Percentiles rank a stretch among this genome's conserved stretches.
phyloP scores from a whole-genome alignment of 2,888 invertebrate genomes.

The Embidobia sp. region DNA sequence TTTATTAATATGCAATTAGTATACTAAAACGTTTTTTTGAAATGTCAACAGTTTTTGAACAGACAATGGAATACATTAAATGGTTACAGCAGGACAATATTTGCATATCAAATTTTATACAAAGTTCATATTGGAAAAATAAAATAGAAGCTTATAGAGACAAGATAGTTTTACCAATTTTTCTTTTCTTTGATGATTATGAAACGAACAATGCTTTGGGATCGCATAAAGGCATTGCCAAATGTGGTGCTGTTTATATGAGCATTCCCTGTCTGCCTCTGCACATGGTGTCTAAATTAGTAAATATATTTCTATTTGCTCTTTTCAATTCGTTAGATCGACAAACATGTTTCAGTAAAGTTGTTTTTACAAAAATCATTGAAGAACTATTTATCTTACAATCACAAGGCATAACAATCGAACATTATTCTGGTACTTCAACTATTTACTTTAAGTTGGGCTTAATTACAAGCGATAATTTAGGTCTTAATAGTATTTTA shows the following conservation, averaged over 20 bases:
- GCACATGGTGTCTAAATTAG: not conserved
- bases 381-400: constrained; percentile 5
- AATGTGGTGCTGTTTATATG: constrained; percentile 51
- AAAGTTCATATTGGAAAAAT: too few relatives aligned
- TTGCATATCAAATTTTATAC: too few relatives aligned
- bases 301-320: too few relatives aligned
- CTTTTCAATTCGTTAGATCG: not conserved
- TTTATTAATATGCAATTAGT: too few relatives aligned
- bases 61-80: too few relatives aligned
- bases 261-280: constrained; percentile 51
- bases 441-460: constrained; percentile 9
- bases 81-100: too few relatives aligned
- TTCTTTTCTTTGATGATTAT: too few relatives aligned
- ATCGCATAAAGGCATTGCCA: constrained; percentile 22
- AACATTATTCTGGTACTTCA: not conserved
- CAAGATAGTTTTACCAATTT: too few relatives aligned
- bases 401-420: constrained; percentile 3
- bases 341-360: not conserved
- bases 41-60: too few relatives aligned
- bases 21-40: too few relatives aligned
- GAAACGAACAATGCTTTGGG: too few relatives aligned
- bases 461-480: constrained; percentile 55
- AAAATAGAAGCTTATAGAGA: too few relatives aligned
- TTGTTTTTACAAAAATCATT: constrained; percentile 6
- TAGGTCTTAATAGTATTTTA: constrained; percentile 11